A percentile compares a stretch with the other conserved stretches of the same genome.
These are phyloP conservation scores for Sandelia bainsii DNA, from an alignment of 2,797 vertebrate species.

Conservation along the genomic window DNA sequence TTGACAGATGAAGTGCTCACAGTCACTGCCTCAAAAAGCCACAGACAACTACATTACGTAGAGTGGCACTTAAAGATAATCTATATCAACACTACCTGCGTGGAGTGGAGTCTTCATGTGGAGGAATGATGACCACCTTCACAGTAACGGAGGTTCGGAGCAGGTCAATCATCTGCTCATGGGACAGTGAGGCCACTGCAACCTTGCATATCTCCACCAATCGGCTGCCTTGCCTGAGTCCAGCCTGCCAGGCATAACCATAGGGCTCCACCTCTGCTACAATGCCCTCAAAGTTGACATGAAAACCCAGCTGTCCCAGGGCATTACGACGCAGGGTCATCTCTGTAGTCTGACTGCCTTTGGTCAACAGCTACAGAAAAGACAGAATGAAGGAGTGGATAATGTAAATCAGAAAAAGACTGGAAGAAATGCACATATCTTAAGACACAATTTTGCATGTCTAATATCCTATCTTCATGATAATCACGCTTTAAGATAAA, in stretches of 20 bases:
- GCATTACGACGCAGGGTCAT: constrained; percentile 97
- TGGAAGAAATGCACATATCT: background rate
- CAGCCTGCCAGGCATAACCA: constrained; percentile 96
- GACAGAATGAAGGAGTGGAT: background rate
- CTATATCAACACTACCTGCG: constrained; percentile 87
- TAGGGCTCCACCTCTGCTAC: constrained; percentile 98
- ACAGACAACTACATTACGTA: background rate
- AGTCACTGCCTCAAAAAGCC: constrained; percentile 2
- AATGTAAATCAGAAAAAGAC: background rate
- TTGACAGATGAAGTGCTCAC: constrained; percentile 28
- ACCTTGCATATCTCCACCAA: constrained; percentile 98
- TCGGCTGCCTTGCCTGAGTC: constrained; percentile 94
- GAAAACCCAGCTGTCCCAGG: constrained; percentile 96
- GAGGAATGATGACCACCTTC: constrained; percentile 97
- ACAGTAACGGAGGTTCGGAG: constrained; percentile 95
- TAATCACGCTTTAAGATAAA: background rate
- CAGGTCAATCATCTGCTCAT: constrained; percentile 98
- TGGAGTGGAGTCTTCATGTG: constrained; percentile 95
- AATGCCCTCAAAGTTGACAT: constrained; percentile 98
- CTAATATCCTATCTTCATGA: background rate
- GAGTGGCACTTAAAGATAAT: background rate
- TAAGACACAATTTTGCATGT: background rate
- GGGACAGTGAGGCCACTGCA: constrained; percentile 93
- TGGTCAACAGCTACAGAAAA: constrained; percentile 89
- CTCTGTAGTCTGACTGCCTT: constrained; percentile 95